A percentile compares a stretch with the other conserved stretches of the same genome.
Evolutionary conservation across 2,888 invertebrate genomes (phyloP).

Genomic region (Melieria omissa): DNA sequence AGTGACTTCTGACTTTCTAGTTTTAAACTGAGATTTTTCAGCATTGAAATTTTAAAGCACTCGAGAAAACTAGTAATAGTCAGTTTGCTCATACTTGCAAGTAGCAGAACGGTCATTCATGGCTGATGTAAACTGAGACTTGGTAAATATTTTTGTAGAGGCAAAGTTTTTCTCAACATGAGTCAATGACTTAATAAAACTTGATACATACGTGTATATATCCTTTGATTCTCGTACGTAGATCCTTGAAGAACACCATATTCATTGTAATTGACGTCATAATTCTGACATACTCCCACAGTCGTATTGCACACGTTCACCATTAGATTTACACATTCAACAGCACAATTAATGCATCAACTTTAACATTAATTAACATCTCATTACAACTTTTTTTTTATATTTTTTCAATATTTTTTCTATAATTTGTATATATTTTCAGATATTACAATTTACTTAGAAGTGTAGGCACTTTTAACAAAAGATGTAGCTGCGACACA

Average conservation of each 20-base stretch:
- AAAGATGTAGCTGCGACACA: too few species aligned
- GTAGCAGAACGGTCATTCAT: too few species aligned
- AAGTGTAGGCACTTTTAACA: too few species aligned
- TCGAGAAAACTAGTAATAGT: too few species aligned
- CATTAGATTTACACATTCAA: slow-evolving; percentile 2
- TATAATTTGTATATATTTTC: not conserved
- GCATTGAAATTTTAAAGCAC: too few species aligned
- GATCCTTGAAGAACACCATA: slow-evolving; percentile 66
- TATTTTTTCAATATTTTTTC: not conserved
- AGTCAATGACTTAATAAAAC: too few species aligned
- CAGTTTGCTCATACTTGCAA: too few species aligned
- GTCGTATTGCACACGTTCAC: slow-evolving; percentile 10
- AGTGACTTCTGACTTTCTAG: too few species aligned
- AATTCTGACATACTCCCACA: slow-evolving; percentile 30
- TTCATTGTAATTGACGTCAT: slow-evolving; percentile 65
- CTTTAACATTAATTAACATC: slow-evolving; percentile 16
- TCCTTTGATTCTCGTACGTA: slow-evolving; percentile 66
- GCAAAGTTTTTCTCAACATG: too few species aligned
- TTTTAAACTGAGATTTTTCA: too few species aligned
- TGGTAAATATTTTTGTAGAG: too few species aligned
- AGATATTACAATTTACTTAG: not conserved
- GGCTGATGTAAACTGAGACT: too few species aligned
- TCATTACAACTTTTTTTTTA: not conserved
- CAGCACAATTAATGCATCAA: slow-evolving; percentile 21
- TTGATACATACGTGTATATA: slow-evolving; percentile 64